A percentile compares a stretch with the other conserved stretches of the same genome.
Evolutionary conservation across 1,140 invertebrate genomes (phyloP).

Genomic region (Physella acuta): DNA sequence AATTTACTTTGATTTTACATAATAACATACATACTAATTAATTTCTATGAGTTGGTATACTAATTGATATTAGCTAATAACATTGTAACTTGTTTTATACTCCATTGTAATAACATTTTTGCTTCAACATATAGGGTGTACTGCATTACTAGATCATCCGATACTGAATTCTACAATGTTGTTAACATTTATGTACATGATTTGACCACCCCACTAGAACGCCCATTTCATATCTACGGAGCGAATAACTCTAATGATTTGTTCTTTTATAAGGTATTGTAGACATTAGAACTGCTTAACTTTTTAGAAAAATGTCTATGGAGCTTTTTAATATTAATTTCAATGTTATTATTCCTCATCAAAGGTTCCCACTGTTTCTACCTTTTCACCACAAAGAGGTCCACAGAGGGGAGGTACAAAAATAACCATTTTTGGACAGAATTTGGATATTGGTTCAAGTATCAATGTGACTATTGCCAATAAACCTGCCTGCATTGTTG

Average conservation of each 20-base stretch:
- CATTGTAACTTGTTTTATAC: no score
- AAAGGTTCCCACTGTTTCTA: slow-evolving; percentile 65
- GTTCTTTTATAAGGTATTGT: slow-evolving; percentile 25
- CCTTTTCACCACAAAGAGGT: slow-evolving; percentile 81
- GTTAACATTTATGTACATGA: slow-evolving; percentile 19
- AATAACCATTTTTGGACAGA: slow-evolving; percentile 83
- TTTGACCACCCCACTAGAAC: background rate
- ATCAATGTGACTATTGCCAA: slow-evolving; percentile 85
- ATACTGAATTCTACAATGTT: no score
- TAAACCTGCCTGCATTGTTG: slow-evolving; percentile 69
- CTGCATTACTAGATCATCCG: no score
- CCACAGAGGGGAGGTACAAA: slow-evolving; percentile 91
- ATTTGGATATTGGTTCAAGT: slow-evolving; percentile 89
- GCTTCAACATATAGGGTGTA: no score
- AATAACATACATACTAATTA: no score
- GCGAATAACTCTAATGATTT: background rate
- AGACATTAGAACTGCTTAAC: background rate
- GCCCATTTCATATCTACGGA: slow-evolving; percentile 16
- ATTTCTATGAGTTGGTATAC: no score
- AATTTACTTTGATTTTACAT: no score
- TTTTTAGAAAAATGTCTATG: background rate
- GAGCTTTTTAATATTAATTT: background rate
- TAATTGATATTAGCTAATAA: no score
- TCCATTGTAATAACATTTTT: no score
- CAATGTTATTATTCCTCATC: background rate